Evolutionary conservation across 2,888 invertebrate genomes (phyloP).

Genomic region (Pammene aurita): DNA sequence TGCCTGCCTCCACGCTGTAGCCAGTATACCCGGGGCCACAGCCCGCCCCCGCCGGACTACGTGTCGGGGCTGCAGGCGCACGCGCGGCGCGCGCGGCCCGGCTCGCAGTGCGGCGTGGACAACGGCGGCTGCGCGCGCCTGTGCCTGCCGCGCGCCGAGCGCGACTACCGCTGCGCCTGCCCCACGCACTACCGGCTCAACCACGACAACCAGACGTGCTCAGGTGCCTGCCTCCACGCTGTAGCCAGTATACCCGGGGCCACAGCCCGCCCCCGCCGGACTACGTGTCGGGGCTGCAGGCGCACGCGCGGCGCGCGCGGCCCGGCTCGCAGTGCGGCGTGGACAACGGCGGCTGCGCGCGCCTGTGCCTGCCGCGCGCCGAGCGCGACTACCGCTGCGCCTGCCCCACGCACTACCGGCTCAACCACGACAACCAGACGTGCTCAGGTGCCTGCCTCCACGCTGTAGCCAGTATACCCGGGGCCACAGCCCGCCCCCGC

Average conservation of each 20-base stretch:
- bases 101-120: conserved; percentile 88
- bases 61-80: conserved; percentile 89
- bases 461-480: too few species aligned
- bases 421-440: conserved; percentile 87
- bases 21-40: too few species aligned
- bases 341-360: conserved; percentile 92
- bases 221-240: conserved; percentile 58
- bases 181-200: conserved; percentile 91
- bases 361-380: conserved; percentile 92
- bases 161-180: conserved; percentile 87
- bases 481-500: conserved; percentile 76
- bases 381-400: conserved; percentile 84
- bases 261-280: conserved; percentile 82
- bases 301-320: conserved; percentile 89
- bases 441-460: conserved; percentile 79
- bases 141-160: conserved; percentile 89
- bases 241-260: too few species aligned
- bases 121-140: conserved; percentile 94
- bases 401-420: conserved; percentile 92
- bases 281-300: conserved; percentile 87
- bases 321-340: conserved; percentile 89
- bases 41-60: conserved; percentile 79
- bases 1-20: conserved; percentile 43
- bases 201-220: conserved; percentile 88
- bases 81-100: conserved; percentile 88